Percentiles rank a stretch among this genome's conserved stretches.
Conservation (phyloP, 1,140 invertebrate species). For the Drosophila lowei region DNA sequence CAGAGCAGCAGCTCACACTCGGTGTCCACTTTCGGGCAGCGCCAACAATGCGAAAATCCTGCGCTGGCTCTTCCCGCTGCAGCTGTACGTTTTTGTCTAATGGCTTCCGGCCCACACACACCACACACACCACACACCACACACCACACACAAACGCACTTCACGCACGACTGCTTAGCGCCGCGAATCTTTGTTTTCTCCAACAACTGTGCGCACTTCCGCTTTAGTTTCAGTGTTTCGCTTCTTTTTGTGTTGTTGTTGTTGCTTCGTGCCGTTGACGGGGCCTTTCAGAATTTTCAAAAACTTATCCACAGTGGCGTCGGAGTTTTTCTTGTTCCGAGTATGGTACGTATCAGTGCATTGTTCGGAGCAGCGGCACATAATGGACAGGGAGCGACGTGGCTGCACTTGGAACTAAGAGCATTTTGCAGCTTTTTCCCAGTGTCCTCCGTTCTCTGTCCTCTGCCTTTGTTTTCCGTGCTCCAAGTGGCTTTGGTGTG, state of each 20-base stretch:
- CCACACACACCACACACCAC: constrained; percentile 16
- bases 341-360: constrained; percentile 15
- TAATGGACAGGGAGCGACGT: constrained; percentile 59
- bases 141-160: constrained; percentile 50
- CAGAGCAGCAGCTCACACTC: constrained; percentile 35
- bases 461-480: constrained; percentile 35
- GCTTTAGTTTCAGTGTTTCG: constrained; percentile 52
- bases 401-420: constrained; percentile 43
- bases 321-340: constrained; percentile 53
- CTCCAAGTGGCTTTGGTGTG: constrained; percentile 27
- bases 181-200: constrained; percentile 77
- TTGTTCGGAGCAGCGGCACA: constrained; percentile 53
- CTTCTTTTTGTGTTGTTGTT: constrained; percentile 15
- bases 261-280: constrained; percentile 52
- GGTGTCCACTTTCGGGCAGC: constrained; percentile 73
- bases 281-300: constrained; percentile 66
- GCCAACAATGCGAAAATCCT: constrained; percentile 77
- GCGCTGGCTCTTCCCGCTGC: constrained; percentile 33
- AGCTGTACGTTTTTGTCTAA: constrained; percentile 79
- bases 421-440: constrained; percentile 35
- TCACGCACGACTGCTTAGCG: constrained; percentile 74
- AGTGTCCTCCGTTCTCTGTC: constrained; percentile 36
- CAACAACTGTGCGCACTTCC: constrained; percentile 73
- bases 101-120: constrained; percentile 69
- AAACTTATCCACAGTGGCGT: constrained; percentile 69